These are phyloP conservation scores for Pteria penguin DNA, from an alignment of 2,888 invertebrate species.

Conservation along the genomic window DNA sequence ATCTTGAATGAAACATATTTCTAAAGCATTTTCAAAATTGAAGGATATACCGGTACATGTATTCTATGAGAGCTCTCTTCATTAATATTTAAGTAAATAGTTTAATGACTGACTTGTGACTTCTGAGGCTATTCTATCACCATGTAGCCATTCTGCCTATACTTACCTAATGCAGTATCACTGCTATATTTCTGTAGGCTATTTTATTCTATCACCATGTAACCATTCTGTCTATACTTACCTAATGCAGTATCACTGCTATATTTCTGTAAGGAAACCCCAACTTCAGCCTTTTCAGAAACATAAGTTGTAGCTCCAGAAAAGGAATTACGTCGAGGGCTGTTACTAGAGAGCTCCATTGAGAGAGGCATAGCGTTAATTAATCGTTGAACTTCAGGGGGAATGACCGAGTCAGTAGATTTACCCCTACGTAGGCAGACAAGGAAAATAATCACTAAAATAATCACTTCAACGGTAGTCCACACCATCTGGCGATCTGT, in stretches of 20 bases:
- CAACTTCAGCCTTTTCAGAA: constrained; percentile 24
- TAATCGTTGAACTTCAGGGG: constrained; percentile 52
- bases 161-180: constrained; percentile 63
- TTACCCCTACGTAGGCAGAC: constrained; percentile 48
- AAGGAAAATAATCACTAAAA: constrained; percentile 51
- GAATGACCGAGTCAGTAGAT: constrained; percentile 20
- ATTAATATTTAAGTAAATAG: too few relatives aligned
- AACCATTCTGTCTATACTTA: too few relatives aligned
- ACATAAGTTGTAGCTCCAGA: constrained; percentile 46
- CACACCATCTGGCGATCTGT: constrained; percentile 50
- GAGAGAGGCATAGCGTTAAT: constrained; percentile 53
- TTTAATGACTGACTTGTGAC: too few relatives aligned
- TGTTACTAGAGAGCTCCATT: constrained; percentile 20
- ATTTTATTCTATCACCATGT: too few relatives aligned
- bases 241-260: constrained; percentile 63
- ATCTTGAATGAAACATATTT: too few relatives aligned
- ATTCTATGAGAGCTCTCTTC: too few relatives aligned
- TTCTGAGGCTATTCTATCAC: too few relatives aligned
- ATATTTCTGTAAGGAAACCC: constrained; percentile 53
- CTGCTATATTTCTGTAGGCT: constrained; percentile 60
- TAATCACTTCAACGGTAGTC: constrained; percentile 57
- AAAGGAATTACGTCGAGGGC: constrained; percentile 56
- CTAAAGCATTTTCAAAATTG: too few relatives aligned
- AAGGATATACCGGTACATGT: too few relatives aligned
- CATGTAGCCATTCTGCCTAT: too few relatives aligned